A percentile compares a stretch with the other conserved stretches of the same genome.
Conservation (phyloP, 2,888 invertebrate genomes). For the Sclerodermus sp. region DNA sequence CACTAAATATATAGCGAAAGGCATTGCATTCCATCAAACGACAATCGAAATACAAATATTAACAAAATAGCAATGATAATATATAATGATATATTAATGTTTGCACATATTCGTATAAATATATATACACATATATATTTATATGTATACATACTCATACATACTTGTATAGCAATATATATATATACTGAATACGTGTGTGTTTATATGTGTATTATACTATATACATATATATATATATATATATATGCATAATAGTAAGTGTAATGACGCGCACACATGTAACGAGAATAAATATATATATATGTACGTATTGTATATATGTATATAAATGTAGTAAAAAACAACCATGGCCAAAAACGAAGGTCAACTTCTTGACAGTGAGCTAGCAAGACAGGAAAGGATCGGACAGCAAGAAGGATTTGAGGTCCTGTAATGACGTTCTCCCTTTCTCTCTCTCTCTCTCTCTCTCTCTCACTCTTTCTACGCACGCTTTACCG, state of each 20-base stretch:
- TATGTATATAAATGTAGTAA: slow-evolving; percentile 56
- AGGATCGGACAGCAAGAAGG: background rate
- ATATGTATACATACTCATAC: slow-evolving; percentile 15
- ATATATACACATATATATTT: slow-evolving; percentile 21
- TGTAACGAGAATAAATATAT: background rate
- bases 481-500: background rate
- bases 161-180: too few relatives aligned
- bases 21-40: slow-evolving; percentile 40
- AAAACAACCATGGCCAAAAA: slow-evolving; percentile 86
- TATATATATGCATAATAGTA: background rate
- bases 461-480: background rate
- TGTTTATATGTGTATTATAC: slow-evolving; percentile 1
- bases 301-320: slow-evolving; percentile 24
- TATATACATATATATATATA: background rate
- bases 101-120: slow-evolving; percentile 23
- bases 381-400: slow-evolving; percentile 57
- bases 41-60: slow-evolving; percentile 39
- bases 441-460: too few relatives aligned
- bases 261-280: too few relatives aligned
- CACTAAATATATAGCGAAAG: slow-evolving; percentile 22
- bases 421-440: background rate
- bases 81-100: slow-evolving; percentile 30
- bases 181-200: background rate
- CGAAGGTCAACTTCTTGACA: slow-evolving; percentile 95
- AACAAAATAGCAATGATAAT: slow-evolving; percentile 30